These are phyloP conservation scores for Drosophila jambulina DNA, from an alignment of 1,140 invertebrate genomes.

Conservation along the genomic window DNA sequence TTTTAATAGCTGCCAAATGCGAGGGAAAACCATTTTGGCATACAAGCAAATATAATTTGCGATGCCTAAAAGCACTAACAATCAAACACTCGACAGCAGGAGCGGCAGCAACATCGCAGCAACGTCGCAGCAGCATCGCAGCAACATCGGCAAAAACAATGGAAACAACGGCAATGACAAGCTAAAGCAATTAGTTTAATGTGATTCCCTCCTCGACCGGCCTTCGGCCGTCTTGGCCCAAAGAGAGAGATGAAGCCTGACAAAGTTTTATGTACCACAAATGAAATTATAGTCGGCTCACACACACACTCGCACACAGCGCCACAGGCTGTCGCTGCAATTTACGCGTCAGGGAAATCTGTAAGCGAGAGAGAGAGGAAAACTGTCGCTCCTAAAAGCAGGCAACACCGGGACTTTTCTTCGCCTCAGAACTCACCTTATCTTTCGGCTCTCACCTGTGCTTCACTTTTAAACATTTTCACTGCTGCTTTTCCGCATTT, in stretches of 20 bases:
- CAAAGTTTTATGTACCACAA: constrained; percentile 82
- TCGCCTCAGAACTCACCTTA: constrained; percentile 53
- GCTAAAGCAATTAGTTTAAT: constrained; percentile 84
- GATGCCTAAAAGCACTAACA: constrained; percentile 79
- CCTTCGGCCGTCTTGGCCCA: constrained; percentile 26
- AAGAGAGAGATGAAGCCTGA: constrained; percentile 69
- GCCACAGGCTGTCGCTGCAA: constrained; percentile 76
- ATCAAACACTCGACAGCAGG: constrained; percentile 52
- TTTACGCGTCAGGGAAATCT: constrained; percentile 65
- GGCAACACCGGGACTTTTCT: constrained; percentile 36
- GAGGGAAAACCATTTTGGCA: constrained; percentile 45
- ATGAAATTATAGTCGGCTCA: constrained; percentile 76
- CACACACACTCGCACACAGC: constrained; percentile 26
- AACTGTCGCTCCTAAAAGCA: constrained; percentile 72
- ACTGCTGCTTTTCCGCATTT: constrained; percentile 29
- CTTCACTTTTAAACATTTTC: constrained; percentile 70
- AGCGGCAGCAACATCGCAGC: not conserved
- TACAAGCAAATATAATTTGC: constrained; percentile 78
- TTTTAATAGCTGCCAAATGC: constrained; percentile 49
- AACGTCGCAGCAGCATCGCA: not conserved
- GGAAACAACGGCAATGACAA: constrained; percentile 70
- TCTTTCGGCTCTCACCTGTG: constrained; percentile 70
- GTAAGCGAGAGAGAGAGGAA: constrained; percentile 5
- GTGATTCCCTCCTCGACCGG: constrained; percentile 57
- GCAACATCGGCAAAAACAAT: constrained; percentile 43